These are phyloP conservation scores for Leucoma salicis DNA, from an alignment of 2,888 invertebrate species.

Conservation along the genomic window DNA sequence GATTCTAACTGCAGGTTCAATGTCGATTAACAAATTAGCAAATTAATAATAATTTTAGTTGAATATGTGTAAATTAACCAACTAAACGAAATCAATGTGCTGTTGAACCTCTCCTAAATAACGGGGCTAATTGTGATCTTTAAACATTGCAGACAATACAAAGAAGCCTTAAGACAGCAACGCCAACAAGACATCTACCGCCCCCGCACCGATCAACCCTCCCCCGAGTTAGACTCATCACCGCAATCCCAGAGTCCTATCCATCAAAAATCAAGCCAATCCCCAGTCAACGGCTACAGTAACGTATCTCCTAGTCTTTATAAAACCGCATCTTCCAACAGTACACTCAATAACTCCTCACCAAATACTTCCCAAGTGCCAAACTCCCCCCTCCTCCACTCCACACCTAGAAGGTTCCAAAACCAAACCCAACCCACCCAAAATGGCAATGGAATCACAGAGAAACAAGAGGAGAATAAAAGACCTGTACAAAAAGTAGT, in stretches of 20 bases:
- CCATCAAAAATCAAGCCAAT: constrained; percentile 68
- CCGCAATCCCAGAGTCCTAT: constrained; percentile 70
- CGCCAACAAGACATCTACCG: constrained; percentile 91
- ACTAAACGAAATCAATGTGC: background rate
- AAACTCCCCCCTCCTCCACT: constrained; percentile 72
- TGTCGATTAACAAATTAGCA: no score
- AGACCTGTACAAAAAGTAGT: constrained; percentile 91
- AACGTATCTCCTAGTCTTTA: constrained; percentile 78
- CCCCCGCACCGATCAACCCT: constrained; percentile 83
- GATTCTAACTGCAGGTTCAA: no score
- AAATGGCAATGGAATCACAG: constrained; percentile 53
- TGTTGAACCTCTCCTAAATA: background rate
- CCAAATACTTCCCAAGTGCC: constrained; percentile 64
- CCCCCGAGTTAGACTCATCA: constrained; percentile 79
- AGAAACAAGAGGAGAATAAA: constrained; percentile 76
- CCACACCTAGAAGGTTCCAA: constrained; percentile 75
- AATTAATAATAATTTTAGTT: no score
- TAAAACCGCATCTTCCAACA: constrained; percentile 61
- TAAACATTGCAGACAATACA: constrained; percentile 87
- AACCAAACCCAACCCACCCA: constrained; percentile 43
- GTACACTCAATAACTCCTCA: constrained; percentile 43
- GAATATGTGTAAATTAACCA: background rate
- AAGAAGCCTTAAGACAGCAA: constrained; percentile 93
- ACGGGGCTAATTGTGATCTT: constrained; percentile 12
- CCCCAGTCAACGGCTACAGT: constrained; percentile 80